These are phyloP conservation scores for Leptobrachium ailaonicum DNA, from an alignment of 2,113 vertebrate species.

Conservation along the genomic window DNA sequence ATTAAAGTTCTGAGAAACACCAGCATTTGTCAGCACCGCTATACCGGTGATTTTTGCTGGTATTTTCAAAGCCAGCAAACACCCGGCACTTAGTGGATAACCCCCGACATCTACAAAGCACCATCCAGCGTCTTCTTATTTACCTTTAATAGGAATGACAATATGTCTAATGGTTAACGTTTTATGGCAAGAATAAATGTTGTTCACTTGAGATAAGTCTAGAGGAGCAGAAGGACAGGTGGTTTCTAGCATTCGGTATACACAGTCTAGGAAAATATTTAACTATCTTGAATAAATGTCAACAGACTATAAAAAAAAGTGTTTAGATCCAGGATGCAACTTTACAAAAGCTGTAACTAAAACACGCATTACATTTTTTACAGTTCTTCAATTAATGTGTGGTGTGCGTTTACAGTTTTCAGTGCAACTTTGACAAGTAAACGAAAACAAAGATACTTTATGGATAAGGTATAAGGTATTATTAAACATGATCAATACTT, in stretches of 20 bases:
- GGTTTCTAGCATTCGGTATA: slow-evolving; percentile 45
- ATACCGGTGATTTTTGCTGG: no score
- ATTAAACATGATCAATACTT: no score
- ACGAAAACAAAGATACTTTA: no score
- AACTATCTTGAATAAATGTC: slow-evolving; percentile 55
- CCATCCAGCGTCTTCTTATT: not conserved
- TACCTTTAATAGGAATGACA: slow-evolving; percentile 3
- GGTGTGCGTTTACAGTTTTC: no score
- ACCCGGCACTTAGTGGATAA: no score
- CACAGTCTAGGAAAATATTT: slow-evolving; percentile 53
- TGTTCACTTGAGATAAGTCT: slow-evolving; percentile 60
- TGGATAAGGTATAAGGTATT: no score
- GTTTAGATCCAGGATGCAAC: slow-evolving; percentile 51
- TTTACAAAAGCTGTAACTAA: slow-evolving; percentile 42
- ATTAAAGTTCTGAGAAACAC: no score
- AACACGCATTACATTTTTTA: no score
- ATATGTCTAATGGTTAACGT: slow-evolving; percentile 45
- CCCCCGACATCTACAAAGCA: not conserved
- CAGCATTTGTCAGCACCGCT: no score
- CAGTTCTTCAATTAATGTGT: no score
- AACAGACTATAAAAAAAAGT: slow-evolving; percentile 50
- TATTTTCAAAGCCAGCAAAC: no score
- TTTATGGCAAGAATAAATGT: slow-evolving; percentile 56
- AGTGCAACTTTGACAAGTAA: no score
- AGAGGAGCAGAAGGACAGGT: slow-evolving; percentile 48